phyloP scores from a whole-genome alignment of 1,140 invertebrate genomes.

The Arion vulgaris region DNA sequence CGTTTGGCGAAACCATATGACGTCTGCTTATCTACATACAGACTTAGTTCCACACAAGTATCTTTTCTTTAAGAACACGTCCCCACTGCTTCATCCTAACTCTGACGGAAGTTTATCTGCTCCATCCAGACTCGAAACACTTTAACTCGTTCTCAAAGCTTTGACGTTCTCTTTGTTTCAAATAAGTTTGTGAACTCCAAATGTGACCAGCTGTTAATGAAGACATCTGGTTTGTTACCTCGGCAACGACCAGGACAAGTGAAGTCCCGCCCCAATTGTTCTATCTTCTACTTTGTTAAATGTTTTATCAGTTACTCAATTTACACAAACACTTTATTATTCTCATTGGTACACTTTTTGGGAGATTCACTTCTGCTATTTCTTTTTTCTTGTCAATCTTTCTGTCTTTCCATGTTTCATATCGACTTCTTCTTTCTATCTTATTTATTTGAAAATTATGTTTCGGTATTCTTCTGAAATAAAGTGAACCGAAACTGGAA shows the following conservation, averaged over 20 bases:
- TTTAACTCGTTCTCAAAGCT: not conserved
- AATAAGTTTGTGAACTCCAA: not conserved
- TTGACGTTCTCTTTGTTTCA: not conserved
- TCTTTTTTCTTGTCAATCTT: too few relatives aligned
- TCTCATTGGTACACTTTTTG: too few relatives aligned
- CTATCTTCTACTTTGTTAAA: not conserved
- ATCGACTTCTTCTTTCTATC: too few relatives aligned
- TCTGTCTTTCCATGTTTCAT: too few relatives aligned
- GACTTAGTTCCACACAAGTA: not conserved
- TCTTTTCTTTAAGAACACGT: not conserved
- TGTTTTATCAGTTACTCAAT: not conserved
- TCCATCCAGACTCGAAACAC: too few relatives aligned
- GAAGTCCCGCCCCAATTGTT: not conserved
- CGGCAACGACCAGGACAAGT: not conserved
- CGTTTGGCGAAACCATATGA: too few relatives aligned
- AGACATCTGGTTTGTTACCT: not conserved
- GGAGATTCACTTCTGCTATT: too few relatives aligned
- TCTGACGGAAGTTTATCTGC: too few relatives aligned
- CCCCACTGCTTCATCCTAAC: too few relatives aligned
- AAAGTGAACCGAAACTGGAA: too few relatives aligned
- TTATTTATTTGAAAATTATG: too few relatives aligned
- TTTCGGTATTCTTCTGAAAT: too few relatives aligned
- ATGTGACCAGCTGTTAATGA: not conserved
- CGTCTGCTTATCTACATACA: not conserved
- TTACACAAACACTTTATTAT: not conserved